A percentile compares a stretch with the other conserved stretches of the same genome.
Conservation (phyloP, 2,797 vertebrate species). For the Hozukius guyotensis region DNA sequence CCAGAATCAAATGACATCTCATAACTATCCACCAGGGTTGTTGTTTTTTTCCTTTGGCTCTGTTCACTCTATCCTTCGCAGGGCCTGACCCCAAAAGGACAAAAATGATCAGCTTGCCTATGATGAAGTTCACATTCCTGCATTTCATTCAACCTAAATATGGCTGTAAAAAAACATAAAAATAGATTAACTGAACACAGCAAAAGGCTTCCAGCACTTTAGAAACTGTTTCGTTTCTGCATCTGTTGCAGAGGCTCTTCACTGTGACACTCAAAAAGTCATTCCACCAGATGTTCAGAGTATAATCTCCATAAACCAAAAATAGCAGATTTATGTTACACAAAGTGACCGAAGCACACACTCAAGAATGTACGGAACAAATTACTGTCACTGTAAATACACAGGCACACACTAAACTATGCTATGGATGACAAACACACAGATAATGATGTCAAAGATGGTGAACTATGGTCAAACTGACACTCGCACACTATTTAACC, state of each 20-base stretch:
- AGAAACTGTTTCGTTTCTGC: neutral
- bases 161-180: constrained; percentile 1
- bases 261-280: constrained; percentile 6
- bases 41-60: constrained; percentile 17
- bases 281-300: constrained; percentile 51
- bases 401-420: neutral
- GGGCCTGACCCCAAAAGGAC: constrained; percentile 51
- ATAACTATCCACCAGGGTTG: constrained; percentile 1
- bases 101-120: constrained; percentile 38
- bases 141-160: constrained; percentile 34
- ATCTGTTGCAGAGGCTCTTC: constrained; percentile 8
- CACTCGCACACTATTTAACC: neutral
- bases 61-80: neutral
- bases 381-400: neutral
- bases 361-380: neutral
- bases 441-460: neutral
- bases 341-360: neutral
- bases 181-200: constrained; percentile 6
- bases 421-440: neutral
- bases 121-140: constrained; percentile 50
- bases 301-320: constrained; percentile 42
- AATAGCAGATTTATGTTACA: constrained; percentile 41
- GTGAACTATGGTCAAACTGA: neutral
- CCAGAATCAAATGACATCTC: constrained; percentile 28
- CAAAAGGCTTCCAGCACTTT: neutral